These are phyloP conservation scores for Asteroscopus sphinx DNA, from an alignment of 2,888 invertebrate species.

Conservation along the genomic window DNA sequence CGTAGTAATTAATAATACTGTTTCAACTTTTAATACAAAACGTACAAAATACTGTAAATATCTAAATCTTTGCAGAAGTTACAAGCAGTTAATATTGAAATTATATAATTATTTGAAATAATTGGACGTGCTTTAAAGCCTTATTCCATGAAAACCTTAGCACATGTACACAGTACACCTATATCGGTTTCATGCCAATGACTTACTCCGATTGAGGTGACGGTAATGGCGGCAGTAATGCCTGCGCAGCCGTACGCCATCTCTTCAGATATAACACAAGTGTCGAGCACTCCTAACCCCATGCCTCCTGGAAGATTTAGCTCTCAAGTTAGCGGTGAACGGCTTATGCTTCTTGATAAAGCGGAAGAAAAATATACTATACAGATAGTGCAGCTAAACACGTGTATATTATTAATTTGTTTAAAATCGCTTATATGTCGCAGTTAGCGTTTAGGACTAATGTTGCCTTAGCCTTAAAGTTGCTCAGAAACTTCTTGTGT, in stretches of 20 bases:
- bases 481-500: no score
- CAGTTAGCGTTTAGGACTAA: no score
- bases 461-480: no score
- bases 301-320: conserved; percentile 84
- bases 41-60: background rate
- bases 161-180: background rate
- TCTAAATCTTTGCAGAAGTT: background rate
- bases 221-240: conserved; percentile 76
- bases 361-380: no score
- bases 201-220: conserved; percentile 72
- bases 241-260: conserved; percentile 92
- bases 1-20: conserved; percentile 8
- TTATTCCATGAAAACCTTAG: conserved; percentile 45
- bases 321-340: background rate
- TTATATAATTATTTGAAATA: no score
- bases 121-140: background rate
- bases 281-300: conserved; percentile 88
- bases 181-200: conserved; percentile 9
- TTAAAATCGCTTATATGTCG: no score
- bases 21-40: background rate
- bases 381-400: no score
- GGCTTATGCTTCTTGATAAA: background rate
- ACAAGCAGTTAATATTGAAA: background rate
- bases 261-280: conserved; percentile 67
- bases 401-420: no score